phyloP scores from a whole-genome alignment of 2,113 vertebrate species.

The Sinocyclocheilus rhinocerous region DNA sequence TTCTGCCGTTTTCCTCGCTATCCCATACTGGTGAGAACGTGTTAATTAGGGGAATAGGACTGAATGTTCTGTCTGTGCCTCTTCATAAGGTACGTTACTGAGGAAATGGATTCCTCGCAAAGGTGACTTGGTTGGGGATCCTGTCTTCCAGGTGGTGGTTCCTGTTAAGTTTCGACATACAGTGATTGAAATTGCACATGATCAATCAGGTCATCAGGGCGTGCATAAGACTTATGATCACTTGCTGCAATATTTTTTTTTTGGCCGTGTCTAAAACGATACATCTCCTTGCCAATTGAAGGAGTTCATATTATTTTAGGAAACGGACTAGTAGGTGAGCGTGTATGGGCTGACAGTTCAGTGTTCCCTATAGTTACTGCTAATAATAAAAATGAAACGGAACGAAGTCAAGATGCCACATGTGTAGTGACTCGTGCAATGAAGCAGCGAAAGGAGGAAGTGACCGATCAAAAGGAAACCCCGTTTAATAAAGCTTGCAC shows the following conservation, averaged over 20 bases:
- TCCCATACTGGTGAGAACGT: not conserved
- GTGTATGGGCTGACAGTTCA: not conserved
- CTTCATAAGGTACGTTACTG: not conserved
- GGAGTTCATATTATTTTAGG: conserved; percentile 4
- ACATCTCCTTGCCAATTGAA: too few relatives aligned
- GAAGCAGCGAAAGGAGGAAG: not conserved
- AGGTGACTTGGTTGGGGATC: not conserved
- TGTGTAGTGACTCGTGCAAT: not conserved
- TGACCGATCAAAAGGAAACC: too few relatives aligned
- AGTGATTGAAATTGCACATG: too few relatives aligned
- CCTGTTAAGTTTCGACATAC: too few relatives aligned
- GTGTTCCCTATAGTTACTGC: not conserved
- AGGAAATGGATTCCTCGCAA: not conserved
- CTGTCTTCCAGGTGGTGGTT: not conserved
- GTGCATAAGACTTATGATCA: too few relatives aligned
- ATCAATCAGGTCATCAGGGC: too few relatives aligned
- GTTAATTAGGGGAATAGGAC: not conserved
- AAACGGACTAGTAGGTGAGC: conserved; percentile 8
- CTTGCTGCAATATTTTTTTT: too few relatives aligned
- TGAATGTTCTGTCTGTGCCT: not conserved
- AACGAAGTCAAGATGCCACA: not conserved
- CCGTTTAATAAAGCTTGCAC: not conserved
- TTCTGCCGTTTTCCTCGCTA: not conserved
- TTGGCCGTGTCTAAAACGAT: too few relatives aligned
- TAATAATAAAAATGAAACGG: not conserved